Evolutionary conservation across 1,140 invertebrate genomes (phyloP).

Genomic region (Cydia amplana): DNA sequence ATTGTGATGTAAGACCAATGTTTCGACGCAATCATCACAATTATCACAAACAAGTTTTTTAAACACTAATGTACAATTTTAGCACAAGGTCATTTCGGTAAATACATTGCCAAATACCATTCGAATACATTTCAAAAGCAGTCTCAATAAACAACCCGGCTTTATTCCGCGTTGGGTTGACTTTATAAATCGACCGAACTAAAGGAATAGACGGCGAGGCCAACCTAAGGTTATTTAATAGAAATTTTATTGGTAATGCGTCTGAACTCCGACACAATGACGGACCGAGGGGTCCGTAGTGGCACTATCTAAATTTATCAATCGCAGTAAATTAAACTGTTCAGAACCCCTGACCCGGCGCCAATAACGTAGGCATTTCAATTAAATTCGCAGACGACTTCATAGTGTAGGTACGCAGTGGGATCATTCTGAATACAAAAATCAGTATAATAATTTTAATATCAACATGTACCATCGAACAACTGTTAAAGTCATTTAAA

Average conservation of each 20-base stretch:
- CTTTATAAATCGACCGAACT: slow-evolving; percentile 15
- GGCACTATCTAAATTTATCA: slow-evolving; percentile 52
- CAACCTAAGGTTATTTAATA: slow-evolving; percentile 28
- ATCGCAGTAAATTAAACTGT: slow-evolving; percentile 50
- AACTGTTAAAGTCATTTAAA: too few relatives aligned
- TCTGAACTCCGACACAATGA: slow-evolving; percentile 25
- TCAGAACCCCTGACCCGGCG: slow-evolving; percentile 46
- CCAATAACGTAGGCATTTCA: slow-evolving; percentile 54
- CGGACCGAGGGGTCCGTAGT: slow-evolving; percentile 42
- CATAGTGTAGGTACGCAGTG: slow-evolving; percentile 17
- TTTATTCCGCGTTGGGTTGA: neutral
- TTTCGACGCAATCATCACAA: slow-evolving; percentile 1
- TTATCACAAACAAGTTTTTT: neutral
- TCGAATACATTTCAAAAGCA: neutral
- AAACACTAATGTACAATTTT: neutral
- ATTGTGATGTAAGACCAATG: neutral
- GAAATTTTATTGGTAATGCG: slow-evolving; percentile 31
- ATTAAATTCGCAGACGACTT: slow-evolving; percentile 42
- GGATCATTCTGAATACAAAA: neutral
- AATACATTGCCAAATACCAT: neutral
- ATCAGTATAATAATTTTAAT: neutral
- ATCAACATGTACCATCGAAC: neutral
- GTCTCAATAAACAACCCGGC: neutral
- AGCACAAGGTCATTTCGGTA: neutral
- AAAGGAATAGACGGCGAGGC: slow-evolving; percentile 5